Evolutionary conservation across 2,113 vertebrate genomes (phyloP), one percentile per base, ranked within the genome.

Genomic region (Petrocephalus microphthalmus): DNA sequence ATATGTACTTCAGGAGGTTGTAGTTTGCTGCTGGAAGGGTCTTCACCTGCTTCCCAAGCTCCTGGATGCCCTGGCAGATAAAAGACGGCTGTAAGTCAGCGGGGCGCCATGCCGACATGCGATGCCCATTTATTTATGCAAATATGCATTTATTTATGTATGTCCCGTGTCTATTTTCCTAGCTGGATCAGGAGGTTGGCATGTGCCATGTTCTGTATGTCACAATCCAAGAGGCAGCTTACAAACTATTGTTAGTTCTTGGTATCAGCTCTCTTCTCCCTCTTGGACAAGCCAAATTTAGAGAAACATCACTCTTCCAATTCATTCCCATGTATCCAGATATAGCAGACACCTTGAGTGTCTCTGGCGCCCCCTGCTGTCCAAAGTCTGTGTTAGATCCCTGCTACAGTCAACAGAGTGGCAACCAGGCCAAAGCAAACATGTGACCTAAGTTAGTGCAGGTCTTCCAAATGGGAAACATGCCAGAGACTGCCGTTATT

Each of bases 1-100:
- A 99, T 94, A 98, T 98, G 90, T 99, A 99, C 92, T 96, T 97
- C 89, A 99, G 96, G 88, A 99, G 97, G 92, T 98, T 98, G 95
- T 96, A 99, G 94, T 99, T 99, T 7, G 97, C 96, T 85, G 96
- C 96, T 90, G 98, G 98, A 94, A 99, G 97, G 89, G 93, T 95
- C 92, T 92, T 96, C 89, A 99, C 97, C 92, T 98, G 97, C 57
- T 95, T 97, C 89, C 94, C 96, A 91, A 99, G 95, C 93, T 99
- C 97, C 93, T 97, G 96, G 71, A 97, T 95, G 87, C 98, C 98
- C 98, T 99, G 92, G 5, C 37, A 29, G 49, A 87, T 88, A 54
- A 87, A 86, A n/a, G 17, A 67, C 11, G 60, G 29, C 60, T 67
- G 42, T 29, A 86, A 54, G 29, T 33, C 25, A 29, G 42, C 7